A percentile compares a stretch with the other conserved stretches of the same genome.
Conservation (phyloP, 2,888 invertebrate genomes). For the Nephrotoma guestfalica region DNA sequence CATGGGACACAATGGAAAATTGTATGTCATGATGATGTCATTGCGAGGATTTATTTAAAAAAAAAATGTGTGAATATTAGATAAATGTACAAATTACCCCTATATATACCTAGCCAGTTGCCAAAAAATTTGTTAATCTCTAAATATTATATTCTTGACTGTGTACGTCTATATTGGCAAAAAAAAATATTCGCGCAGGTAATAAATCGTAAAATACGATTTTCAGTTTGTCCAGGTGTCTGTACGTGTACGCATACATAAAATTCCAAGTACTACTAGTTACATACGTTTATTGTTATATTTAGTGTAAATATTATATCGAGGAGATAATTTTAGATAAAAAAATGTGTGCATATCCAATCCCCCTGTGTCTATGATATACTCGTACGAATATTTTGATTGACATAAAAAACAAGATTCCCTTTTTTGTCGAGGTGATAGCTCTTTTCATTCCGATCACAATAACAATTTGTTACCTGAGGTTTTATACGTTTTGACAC, state of each 20-base stretch:
- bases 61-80: not conserved
- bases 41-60: not conserved
- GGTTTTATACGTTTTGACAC: constrained; percentile 1
- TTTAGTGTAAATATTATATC: not conserved
- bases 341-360: not conserved
- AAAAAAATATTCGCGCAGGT: constrained; percentile 1
- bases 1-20: not conserved
- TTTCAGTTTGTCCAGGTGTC: not conserved
- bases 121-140: not conserved
- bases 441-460: not conserved
- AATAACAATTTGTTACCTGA: constrained; percentile 1
- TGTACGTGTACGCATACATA: not conserved
- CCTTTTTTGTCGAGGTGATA: not conserved
- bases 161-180: not conserved
- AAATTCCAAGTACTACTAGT: not conserved
- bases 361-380: not conserved
- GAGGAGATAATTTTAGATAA: not conserved
- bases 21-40: not conserved
- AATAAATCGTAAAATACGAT: not conserved
- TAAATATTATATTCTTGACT: not conserved
- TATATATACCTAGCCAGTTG: not conserved
- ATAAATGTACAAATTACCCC: not conserved
- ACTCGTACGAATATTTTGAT: not conserved
- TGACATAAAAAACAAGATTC: not conserved
- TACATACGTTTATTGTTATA: not conserved